phyloP scores from a whole-genome alignment of 2,113 vertebrate species.

The Saguinus imperator region DNA sequence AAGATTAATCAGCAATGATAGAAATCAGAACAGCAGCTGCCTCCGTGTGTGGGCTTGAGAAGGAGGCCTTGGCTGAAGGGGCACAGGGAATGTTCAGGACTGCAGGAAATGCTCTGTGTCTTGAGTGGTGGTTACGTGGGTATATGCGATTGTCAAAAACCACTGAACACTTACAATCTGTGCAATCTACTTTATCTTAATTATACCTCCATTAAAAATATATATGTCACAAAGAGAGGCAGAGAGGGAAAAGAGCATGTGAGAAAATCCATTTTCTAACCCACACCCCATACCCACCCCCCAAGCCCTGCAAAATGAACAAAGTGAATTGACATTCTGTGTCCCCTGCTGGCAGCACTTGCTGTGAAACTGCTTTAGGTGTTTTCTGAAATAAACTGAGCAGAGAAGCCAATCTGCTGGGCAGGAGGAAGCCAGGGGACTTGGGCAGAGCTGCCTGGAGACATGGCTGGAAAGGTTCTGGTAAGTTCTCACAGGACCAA shows the following conservation, averaged over 20 bases:
- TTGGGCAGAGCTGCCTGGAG: not conserved
- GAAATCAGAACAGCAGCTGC: not conserved
- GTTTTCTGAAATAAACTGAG: not conserved
- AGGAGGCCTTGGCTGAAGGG: accelerated
- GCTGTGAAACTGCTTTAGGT: accelerated
- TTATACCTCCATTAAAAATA: accelerated
- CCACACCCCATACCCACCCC: not conserved
- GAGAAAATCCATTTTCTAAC: not conserved
- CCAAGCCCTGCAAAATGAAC: not conserved
- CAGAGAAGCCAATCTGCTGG: not conserved
- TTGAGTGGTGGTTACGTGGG: accelerated
- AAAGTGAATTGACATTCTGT: accelerated
- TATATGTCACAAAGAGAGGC: not conserved
- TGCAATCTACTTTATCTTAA: not conserved
- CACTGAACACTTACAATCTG: not conserved
- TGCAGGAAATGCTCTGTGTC: not conserved
- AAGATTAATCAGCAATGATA: accelerated
- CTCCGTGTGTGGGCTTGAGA: not conserved
- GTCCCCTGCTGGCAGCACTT: accelerated
- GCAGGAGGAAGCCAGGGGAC: not conserved
- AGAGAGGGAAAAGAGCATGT: not conserved
- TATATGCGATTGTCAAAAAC: not conserved
- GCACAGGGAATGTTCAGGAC: not conserved
- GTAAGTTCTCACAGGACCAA: accelerated
- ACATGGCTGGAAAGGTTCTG: not conserved